Evolutionary conservation across 2,797 vertebrate species (phyloP), one percentile per base, ranked within the genome.

Genomic region (Halcyon badia): DNA sequence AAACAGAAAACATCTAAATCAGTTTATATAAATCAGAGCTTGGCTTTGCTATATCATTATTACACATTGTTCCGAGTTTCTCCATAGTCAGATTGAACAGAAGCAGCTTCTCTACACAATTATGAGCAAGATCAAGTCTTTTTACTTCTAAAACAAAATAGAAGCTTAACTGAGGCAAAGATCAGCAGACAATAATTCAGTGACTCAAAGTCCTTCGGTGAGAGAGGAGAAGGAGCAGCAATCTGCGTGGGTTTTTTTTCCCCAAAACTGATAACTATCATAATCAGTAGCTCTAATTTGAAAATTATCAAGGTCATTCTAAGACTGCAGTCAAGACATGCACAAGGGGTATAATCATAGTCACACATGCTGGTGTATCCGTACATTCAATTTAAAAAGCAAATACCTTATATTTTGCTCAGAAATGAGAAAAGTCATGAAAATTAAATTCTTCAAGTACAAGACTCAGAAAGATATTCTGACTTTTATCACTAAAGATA

Each of bases 1-100:
- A 92, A 87, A 25, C 26, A 83, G 66, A 72, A 90, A 87, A 57
- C 64, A 91, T 44, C 20, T 60, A 91, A 61, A 94, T 86, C 41
- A 62, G 19, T 87, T 89, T 15, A 51, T 54, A 80, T 62, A 81
- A 75, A 89, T 83, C 91, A 83, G 24, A 87, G 62, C 66, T 62
- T 1, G 3, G 65, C 79, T 73, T 72, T 72, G 57, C 58, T 71
- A 0, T 5, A 56, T 57, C 44, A 58, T 56, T 64, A 83, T 77
- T 73, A 78, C 35, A 78, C 3, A 6, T 2, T 54, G 37, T 24
- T 37, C 24, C 54, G 58, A 46, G 42, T 18, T 78, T 51, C 61
- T 69, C 35, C 44, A 83, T 12, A 41, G 17, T 86, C 61, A 56
- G 17, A 66, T 26, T 3, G 6, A n/a, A 60, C 41, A 66, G 33